Conservation (phyloP, 2,113 vertebrate genomes). For the Zeus faber region DNA sequence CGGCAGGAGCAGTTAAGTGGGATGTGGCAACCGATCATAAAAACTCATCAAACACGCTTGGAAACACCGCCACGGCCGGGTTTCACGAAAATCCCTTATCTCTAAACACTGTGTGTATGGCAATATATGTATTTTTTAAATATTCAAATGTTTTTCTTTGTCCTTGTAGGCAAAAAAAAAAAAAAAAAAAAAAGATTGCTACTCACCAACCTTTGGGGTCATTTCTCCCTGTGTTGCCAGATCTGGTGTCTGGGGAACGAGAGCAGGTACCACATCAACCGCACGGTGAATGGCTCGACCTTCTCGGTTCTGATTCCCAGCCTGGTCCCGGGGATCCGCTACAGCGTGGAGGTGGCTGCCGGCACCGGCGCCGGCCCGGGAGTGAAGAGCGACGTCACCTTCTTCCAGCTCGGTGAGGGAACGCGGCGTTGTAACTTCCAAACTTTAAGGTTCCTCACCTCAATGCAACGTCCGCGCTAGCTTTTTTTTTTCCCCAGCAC, state of each 20-base stretch:
- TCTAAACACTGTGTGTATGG: no score
- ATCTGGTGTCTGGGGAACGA: slow-evolving; percentile 98
- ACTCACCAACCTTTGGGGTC: slow-evolving; percentile 15
- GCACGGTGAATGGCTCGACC: slow-evolving; percentile 87
- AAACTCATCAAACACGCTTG: no score
- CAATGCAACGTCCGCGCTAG: no score
- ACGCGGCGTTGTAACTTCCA: slow-evolving; percentile 4
- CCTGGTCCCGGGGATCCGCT: slow-evolving; percentile 87
- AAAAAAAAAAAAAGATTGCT: slow-evolving; percentile 22
- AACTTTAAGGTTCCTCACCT: no score
- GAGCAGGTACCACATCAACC: slow-evolving; percentile 93
- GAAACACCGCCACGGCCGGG: no score
- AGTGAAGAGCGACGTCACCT: slow-evolving; percentile 88
- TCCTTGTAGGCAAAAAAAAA: no score
- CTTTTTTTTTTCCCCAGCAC: no score
- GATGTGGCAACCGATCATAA: no score
- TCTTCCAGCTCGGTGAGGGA: slow-evolving; percentile 90
- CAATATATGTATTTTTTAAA: no score
- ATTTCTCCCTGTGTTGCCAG: slow-evolving; percentile 63
- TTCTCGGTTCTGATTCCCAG: slow-evolving; percentile 88
- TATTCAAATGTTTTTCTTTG: no score
- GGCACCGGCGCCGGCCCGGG: slow-evolving; percentile 89
- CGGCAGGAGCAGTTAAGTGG: no score
- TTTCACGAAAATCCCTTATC: no score
- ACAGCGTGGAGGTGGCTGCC: slow-evolving; percentile 93